These are phyloP conservation scores for Crocodylus rhombifer DNA, from an alignment of 2,797 vertebrate genomes.

Conservation along the genomic window DNA sequence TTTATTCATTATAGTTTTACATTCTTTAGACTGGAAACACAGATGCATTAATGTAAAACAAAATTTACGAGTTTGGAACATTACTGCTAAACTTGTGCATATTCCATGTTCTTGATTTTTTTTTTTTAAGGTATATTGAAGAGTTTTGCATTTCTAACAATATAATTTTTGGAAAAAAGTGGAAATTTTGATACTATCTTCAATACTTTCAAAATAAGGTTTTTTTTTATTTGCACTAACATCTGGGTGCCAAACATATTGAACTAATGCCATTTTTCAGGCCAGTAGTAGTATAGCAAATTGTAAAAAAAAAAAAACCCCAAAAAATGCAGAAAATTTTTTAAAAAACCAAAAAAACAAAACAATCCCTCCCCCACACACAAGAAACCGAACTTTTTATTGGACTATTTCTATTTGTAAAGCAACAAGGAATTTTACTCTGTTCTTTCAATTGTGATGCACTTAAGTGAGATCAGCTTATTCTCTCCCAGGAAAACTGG, in stretches of 20 bases:
- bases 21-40: constrained; percentile 20
- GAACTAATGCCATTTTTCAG: constrained; percentile 11
- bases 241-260: constrained; percentile 13
- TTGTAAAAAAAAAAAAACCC: background rate
- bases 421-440: constrained; percentile 9
- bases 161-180: constrained; percentile 40
- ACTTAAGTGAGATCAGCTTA: background rate
- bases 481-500: background rate
- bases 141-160: constrained; percentile 48
- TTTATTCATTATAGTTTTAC: background rate
- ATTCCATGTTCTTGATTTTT: background rate
- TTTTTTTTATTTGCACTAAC: constrained; percentile 62
- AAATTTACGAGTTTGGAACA: background rate
- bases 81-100: background rate
- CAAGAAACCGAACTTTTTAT: constrained; percentile 63
- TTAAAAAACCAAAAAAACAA: too few species aligned
- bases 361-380: too few species aligned
- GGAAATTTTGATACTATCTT: constrained; percentile 68
- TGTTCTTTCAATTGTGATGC: constrained; percentile 6
- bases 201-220: constrained; percentile 38
- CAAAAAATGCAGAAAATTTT: too few species aligned
- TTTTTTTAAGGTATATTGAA: background rate
- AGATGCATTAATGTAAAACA: background rate
- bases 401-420: constrained; percentile 49
- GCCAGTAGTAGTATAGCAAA: background rate